Evolutionary conservation across 2,113 vertebrate genomes (phyloP).

Genomic region (Leucopsar rothschildi): DNA sequence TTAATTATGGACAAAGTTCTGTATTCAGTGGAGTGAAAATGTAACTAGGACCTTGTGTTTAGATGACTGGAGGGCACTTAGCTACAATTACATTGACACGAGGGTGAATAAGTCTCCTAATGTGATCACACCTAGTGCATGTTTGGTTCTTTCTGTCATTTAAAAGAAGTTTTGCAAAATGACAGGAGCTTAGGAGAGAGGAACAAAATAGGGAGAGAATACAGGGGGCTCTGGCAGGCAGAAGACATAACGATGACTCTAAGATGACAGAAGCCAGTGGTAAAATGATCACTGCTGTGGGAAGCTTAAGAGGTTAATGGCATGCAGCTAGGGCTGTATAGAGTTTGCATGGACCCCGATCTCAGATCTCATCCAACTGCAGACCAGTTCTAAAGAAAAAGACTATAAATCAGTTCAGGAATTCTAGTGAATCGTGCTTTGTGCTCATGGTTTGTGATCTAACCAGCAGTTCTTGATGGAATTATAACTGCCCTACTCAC

Average conservation of each 20-base stretch:
- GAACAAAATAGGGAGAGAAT: background rate
- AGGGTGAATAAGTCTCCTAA: background rate
- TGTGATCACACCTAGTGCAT: background rate
- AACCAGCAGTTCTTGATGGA: conserved; percentile 13
- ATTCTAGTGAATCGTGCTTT: background rate
- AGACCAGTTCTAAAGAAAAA: background rate
- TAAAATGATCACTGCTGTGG: background rate
- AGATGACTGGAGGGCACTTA: background rate
- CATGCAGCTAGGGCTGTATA: background rate
- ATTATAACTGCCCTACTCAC: background rate
- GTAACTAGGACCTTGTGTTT: background rate
- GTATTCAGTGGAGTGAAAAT: background rate
- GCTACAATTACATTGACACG: background rate
- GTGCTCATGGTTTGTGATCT: background rate
- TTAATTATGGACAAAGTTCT: background rate
- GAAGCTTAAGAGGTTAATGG: background rate
- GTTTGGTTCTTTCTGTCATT: background rate
- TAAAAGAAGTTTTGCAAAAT: background rate
- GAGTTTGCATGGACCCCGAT: background rate
- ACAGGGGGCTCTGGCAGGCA: background rate
- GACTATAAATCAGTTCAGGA: background rate
- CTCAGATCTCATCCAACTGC: background rate
- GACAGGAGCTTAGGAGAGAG: background rate
- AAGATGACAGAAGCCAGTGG: background rate
- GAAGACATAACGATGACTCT: background rate